phyloP scores from a whole-genome alignment of 1,140 invertebrate genomes.

The Heliconius himera region DNA sequence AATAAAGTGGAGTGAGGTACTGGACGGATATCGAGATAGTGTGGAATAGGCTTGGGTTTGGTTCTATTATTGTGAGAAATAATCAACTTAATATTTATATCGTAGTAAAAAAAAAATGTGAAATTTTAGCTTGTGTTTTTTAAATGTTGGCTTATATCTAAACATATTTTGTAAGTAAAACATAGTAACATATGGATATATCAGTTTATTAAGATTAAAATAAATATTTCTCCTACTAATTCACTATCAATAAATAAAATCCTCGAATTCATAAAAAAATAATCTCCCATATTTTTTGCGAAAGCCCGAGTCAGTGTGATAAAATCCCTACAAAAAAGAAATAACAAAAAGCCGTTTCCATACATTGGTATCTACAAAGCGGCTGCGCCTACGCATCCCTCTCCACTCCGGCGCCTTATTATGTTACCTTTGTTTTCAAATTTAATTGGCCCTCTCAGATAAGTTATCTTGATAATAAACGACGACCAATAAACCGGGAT shows the following conservation, averaged over 20 bases:
- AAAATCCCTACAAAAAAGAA: slow-evolving; percentile 11
- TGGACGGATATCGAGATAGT: slow-evolving; percentile 52
- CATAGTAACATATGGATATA: no score
- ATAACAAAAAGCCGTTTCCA: slow-evolving; percentile 55
- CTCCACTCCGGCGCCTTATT: slow-evolving; percentile 76
- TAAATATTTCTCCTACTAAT: background rate
- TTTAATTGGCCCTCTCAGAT: slow-evolving; percentile 80
- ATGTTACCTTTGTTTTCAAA: slow-evolving; percentile 81
- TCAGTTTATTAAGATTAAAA: background rate
- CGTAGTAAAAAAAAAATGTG: no score
- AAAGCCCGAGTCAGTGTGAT: background rate
- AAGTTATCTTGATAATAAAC: slow-evolving; percentile 81
- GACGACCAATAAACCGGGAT: slow-evolving; percentile 77
- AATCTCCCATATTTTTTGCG: background rate
- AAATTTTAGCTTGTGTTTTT: no score
- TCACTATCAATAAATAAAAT: no score
- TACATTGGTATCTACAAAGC: slow-evolving; percentile 65
- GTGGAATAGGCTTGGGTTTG: slow-evolving; percentile 41
- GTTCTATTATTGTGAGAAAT: background rate
- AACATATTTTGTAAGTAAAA: no score
- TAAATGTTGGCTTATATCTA: no score
- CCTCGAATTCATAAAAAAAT: background rate
- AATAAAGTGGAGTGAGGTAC: slow-evolving; percentile 71
- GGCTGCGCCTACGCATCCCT: slow-evolving; percentile 70
- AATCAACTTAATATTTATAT: background rate